Conservation (phyloP, 2,113 vertebrate genomes). For the Rissa tridactyla region DNA sequence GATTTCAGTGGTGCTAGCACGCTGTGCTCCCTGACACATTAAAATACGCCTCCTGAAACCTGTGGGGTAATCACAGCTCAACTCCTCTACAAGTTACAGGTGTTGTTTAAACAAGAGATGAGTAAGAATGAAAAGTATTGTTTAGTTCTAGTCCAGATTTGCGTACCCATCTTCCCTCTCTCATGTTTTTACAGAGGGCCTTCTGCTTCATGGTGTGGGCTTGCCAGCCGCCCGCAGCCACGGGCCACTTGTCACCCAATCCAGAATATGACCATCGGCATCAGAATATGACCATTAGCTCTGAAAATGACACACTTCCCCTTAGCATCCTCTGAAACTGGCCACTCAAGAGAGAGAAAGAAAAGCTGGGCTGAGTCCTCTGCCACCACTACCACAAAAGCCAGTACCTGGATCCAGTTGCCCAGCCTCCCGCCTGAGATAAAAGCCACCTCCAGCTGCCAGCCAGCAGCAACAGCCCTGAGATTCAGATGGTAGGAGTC, state of each 20-base stretch:
- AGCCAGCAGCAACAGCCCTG: background rate
- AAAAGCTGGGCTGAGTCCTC: background rate
- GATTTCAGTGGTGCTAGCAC: background rate
- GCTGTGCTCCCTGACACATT: fast-evolving
- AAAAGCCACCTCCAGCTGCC: background rate
- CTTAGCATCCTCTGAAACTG: background rate
- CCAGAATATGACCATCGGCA: background rate
- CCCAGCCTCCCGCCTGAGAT: background rate
- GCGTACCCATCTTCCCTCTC: fast-evolving
- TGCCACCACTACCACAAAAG: background rate
- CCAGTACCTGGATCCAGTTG: background rate
- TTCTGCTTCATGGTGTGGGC: background rate
- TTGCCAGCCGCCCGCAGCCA: background rate
- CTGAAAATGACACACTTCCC: background rate
- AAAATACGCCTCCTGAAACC: background rate
- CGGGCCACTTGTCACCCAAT: background rate
- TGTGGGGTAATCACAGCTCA: background rate
- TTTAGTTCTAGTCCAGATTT: background rate
- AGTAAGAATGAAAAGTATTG: background rate
- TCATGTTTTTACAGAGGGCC: background rate
- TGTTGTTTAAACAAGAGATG: background rate
- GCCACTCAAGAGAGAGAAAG: background rate
- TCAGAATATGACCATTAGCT: background rate
- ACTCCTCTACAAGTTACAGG: background rate
- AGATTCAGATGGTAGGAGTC: background rate